Evolutionary conservation across 1,140 invertebrate species (phyloP).

Genomic region (Tetraneura akinire): DNA sequence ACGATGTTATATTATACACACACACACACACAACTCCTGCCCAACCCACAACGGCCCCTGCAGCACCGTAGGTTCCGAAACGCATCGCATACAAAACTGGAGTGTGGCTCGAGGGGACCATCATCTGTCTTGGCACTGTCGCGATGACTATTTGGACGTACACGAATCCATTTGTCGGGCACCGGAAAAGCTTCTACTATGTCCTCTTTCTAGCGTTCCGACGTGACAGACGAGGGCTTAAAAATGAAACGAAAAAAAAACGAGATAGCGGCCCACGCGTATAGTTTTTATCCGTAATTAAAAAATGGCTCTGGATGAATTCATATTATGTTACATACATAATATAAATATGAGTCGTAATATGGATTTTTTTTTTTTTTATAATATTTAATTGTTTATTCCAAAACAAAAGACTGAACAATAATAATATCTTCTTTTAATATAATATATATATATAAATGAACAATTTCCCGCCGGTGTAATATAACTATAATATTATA

Average conservation of each 20-base stretch:
- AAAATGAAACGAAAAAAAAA: background rate
- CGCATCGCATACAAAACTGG: background rate
- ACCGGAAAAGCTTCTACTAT: conserved; percentile 15
- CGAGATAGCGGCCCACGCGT: conserved; percentile 1
- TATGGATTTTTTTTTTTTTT: background rate
- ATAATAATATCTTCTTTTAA: conserved; percentile 7
- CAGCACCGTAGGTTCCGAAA: background rate
- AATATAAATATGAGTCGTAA: background rate
- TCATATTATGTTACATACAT: no score
- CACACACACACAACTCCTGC: no score
- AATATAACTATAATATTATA: no score
- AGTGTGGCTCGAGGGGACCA: background rate
- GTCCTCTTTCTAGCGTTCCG: conserved; percentile 33
- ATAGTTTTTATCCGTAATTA: conserved; percentile 49
- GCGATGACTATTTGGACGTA: conserved; percentile 48
- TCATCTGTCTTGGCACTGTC: conserved; percentile 47
- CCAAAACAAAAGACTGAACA: conserved; percentile 8
- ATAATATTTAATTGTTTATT: background rate
- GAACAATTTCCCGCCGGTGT: background rate
- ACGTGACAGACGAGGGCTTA: conserved; percentile 38
- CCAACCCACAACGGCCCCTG: no score
- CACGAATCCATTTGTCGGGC: conserved; percentile 51
- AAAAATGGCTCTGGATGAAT: conserved; percentile 27
- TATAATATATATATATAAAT: background rate
- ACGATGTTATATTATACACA: no score